Percentiles rank a stretch among this genome's conserved stretches.
Evolutionary conservation across 1,140 invertebrate species (phyloP).

Genomic region (Euura saliciscinereae): DNA sequence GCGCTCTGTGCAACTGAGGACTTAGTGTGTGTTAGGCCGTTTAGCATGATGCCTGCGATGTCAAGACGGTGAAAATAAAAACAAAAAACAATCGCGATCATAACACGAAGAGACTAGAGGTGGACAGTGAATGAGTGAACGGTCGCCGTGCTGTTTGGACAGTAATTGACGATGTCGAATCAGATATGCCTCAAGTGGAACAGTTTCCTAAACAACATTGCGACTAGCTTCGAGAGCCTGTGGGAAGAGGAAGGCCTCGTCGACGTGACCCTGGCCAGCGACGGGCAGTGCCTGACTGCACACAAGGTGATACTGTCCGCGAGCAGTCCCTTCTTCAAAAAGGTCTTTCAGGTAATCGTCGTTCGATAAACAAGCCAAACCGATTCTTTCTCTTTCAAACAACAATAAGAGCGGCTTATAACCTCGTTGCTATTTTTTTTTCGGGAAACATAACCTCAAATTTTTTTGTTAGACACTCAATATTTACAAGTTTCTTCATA

Average conservation of each 20-base stretch:
- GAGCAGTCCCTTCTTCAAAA: conserved; percentile 74
- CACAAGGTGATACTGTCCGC: conserved; percentile 77
- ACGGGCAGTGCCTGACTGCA: conserved; percentile 70
- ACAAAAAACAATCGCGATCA: background rate
- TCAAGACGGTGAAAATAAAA: too few relatives aligned
- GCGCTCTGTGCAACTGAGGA: too few relatives aligned
- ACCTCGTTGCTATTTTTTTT: background rate
- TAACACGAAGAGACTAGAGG: background rate
- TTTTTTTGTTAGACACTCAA: background rate
- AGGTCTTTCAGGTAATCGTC: conserved; percentile 66
- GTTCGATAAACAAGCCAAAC: background rate
- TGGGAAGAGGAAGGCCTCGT: conserved; percentile 71
- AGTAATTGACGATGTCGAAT: conserved; percentile 42
- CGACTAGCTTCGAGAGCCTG: conserved; percentile 67
- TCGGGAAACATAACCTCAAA: too few relatives aligned
- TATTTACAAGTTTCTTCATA: background rate
- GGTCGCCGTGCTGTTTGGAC: background rate
- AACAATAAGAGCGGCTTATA: too few relatives aligned
- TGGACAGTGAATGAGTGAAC: background rate
- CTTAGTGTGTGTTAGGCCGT: too few relatives aligned
- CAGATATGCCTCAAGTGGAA: conserved; percentile 73
- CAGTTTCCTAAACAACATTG: conserved; percentile 69
- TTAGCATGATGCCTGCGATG: too few relatives aligned
- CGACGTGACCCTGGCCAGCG: conserved; percentile 74
- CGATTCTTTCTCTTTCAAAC: background rate